Evolutionary conservation across 1,140 invertebrate genomes (phyloP).

Genomic region (Melitaea cinxia): DNA sequence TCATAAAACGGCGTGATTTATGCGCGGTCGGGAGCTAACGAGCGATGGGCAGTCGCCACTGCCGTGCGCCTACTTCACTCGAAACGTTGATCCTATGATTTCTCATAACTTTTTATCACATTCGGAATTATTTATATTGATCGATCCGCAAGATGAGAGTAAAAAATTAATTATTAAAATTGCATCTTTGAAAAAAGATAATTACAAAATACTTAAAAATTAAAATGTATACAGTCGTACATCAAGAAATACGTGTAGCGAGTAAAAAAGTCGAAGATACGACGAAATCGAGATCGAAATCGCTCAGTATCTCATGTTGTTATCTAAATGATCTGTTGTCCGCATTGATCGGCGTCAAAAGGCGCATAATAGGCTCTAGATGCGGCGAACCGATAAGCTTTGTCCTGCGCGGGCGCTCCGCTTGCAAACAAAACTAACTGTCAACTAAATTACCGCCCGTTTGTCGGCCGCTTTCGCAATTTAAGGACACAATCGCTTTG

Average conservation of each 20-base stretch:
- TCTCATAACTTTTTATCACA: slow-evolving; percentile 28
- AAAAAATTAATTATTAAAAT: neutral
- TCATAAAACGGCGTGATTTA: slow-evolving; percentile 80
- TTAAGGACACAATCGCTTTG: slow-evolving; percentile 65
- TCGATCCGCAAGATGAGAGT: neutral
- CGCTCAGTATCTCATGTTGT: slow-evolving; percentile 40
- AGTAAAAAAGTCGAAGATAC: slow-evolving; percentile 17
- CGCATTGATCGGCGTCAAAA: slow-evolving; percentile 70
- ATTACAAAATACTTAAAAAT: neutral
- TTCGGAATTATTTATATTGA: slow-evolving; percentile 12
- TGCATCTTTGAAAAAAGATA: neutral
- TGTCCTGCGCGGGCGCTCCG: slow-evolving; percentile 48
- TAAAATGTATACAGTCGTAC: neutral
- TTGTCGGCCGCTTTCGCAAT: slow-evolving; percentile 71
- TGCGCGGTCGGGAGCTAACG: slow-evolving; percentile 75
- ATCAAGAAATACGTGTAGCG: neutral
- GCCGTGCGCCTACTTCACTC: slow-evolving; percentile 25
- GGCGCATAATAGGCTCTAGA: slow-evolving; percentile 75
- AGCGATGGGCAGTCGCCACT: slow-evolving; percentile 56
- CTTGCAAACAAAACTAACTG: slow-evolving; percentile 53
- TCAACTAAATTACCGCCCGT: slow-evolving; percentile 70
- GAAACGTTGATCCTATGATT: slow-evolving; percentile 18
- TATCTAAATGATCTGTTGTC: slow-evolving; percentile 70
- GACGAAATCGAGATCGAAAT: slow-evolving; percentile 37
- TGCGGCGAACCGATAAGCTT: slow-evolving; percentile 69